phyloP scores from a whole-genome alignment of 1,140 invertebrate species.

The Tetraneura akinire region DNA sequence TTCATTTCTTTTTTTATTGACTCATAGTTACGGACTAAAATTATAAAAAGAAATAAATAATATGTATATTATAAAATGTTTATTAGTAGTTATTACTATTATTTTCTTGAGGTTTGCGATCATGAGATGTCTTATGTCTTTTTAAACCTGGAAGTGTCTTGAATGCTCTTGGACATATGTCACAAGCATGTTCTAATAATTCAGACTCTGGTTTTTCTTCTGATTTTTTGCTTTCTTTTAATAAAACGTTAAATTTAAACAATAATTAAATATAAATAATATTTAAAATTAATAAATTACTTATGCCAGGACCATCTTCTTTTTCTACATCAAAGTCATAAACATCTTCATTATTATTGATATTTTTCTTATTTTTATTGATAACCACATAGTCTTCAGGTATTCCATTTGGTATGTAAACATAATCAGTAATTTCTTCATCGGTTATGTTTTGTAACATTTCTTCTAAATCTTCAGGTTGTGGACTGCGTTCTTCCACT shows the following conservation, averaged over 20 bases:
- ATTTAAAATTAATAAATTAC: constrained; percentile 14
- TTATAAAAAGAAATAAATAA: not conserved
- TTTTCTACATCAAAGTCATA: constrained; percentile 52
- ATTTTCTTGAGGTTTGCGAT: constrained; percentile 24
- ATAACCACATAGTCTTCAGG: not conserved
- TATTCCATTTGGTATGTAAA: constrained; percentile 19
- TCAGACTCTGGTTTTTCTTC: not conserved
- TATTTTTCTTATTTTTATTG: constrained; percentile 36
- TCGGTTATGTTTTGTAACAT: constrained; percentile 37
- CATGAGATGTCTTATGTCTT: constrained; percentile 41
- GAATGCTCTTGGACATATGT: constrained; percentile 34
- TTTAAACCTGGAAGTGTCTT: constrained; percentile 36
- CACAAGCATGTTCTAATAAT: not conserved
- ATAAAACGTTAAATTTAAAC: not conserved
- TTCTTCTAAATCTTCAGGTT: constrained; percentile 40
- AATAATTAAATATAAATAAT: not conserved
- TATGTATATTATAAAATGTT: not conserved
- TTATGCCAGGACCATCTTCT: constrained; percentile 44
- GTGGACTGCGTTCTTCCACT: constrained; percentile 1
- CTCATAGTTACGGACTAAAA: not conserved
- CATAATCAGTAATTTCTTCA: not conserved
- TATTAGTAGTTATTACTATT: not conserved
- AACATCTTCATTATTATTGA: constrained; percentile 48
- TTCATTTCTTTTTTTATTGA: constrained; percentile 54
- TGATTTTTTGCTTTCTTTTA: not conserved